These are phyloP conservation scores for Helicorthomorpha holstii DNA, from an alignment of 1,140 invertebrate species.

Conservation along the genomic window DNA sequence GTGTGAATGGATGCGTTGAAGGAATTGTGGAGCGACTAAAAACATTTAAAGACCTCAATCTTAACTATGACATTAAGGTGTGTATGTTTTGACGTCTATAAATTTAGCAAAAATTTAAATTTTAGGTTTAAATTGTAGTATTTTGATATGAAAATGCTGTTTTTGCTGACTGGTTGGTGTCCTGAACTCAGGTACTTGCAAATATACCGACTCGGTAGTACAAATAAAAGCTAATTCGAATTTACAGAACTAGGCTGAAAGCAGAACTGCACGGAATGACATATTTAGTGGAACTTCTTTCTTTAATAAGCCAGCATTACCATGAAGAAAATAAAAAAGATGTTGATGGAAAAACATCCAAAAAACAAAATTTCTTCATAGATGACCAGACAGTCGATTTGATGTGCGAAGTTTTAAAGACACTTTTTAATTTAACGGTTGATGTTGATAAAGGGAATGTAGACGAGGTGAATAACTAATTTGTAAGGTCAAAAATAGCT, in stretches of 20 bases:
- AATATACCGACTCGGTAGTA: neutral
- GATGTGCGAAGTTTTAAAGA: constrained; percentile 68
- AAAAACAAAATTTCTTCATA: constrained; percentile 12
- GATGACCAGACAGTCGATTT: constrained; percentile 47
- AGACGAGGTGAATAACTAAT: constrained; percentile 28
- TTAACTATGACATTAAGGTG: constrained; percentile 49
- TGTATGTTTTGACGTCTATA: neutral
- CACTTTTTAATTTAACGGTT: constrained; percentile 71
- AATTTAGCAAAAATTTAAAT: neutral
- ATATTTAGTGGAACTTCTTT: constrained; percentile 59
- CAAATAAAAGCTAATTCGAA: neutral
- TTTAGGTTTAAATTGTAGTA: constrained; percentile 28
- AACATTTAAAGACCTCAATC: constrained; percentile 38
- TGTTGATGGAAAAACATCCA: constrained; percentile 3
- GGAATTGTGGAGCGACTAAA: constrained; percentile 54
- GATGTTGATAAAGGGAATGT: constrained; percentile 25
- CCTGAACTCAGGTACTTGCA: constrained; percentile 33
- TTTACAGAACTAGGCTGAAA: constrained; percentile 43
- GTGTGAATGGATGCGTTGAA: constrained; percentile 49
- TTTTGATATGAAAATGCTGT: constrained; percentile 74
- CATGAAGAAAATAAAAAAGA: constrained; percentile 15
- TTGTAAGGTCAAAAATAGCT: constrained; percentile 18
- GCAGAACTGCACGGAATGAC: constrained; percentile 61
- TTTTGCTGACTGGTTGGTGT: constrained; percentile 67
- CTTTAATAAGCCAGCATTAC: constrained; percentile 41